Base-by-base conservation (phyloP, 2,113 vertebrate species). In the Hippocampus guttulatus region DNA sequence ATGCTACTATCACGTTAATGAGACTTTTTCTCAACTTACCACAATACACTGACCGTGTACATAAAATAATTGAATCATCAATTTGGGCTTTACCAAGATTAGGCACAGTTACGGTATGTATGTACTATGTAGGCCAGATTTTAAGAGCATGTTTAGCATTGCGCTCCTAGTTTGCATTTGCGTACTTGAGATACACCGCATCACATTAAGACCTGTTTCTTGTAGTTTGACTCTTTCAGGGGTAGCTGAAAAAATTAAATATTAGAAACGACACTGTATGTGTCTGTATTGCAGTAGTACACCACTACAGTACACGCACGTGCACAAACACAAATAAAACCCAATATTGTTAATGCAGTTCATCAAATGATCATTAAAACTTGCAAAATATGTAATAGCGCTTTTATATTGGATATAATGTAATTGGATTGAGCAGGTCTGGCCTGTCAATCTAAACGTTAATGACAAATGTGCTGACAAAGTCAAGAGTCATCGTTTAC, bases 391-490 rank as follows among this genome's bases (percentile, higher is more conserved):
- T 10, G 54, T n/a, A 38, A 38, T 55, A 1, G 21, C 8, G 54
- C 54, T 55, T n/a, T 55, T 55, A 10, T 8, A 55, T 12, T 4
- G 47, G 15, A 20, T 51, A 16, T 20, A 18, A 2, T 6, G 15
- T 16, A 6, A 55, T 11, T 23, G 23, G 52, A 27, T 58, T 25
- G 55, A 18, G 27, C 27, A 61, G 15, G 58, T 60, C 25, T 27
- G 3, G 25, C 57, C n/a, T n/a, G 52, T 55, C 52, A 55, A n/a
- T 55, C 43, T 11, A 25, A 60, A 9, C 23, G 30, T 40, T 74
- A 77, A 85, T 88, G 70, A 85, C 80, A 66, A 45, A 69, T 57
- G 18, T 79, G 67, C 80, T 85, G 81, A 83, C 70, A 68, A 75
- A 71, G 77, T 71, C 54, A 67, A 69, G 51, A 72, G 30, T 70